Percentiles rank a stretch among this genome's conserved stretches.
phyloP scores from a whole-genome alignment of 2,888 invertebrate species.

The Autographa gamma region DNA sequence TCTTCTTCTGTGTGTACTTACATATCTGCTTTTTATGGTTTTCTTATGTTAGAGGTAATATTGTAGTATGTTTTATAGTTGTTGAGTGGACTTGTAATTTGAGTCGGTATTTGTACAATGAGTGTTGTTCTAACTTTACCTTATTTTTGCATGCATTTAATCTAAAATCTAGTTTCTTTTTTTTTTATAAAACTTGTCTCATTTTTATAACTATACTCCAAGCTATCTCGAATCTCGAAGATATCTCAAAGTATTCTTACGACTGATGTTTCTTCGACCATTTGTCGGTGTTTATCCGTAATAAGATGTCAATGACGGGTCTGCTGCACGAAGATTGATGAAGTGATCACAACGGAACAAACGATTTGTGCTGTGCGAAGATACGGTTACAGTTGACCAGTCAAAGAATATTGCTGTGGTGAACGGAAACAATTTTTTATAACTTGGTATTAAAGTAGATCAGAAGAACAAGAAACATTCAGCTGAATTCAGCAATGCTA shows the following conservation, averaged over 20 bases:
- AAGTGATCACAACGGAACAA: constrained; percentile 45
- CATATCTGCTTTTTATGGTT: background rate
- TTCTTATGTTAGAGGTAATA: constrained; percentile 29
- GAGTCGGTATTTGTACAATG: too few species aligned
- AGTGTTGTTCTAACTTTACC: too few species aligned
- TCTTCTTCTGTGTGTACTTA: constrained; percentile 23
- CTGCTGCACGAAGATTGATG: constrained; percentile 66
- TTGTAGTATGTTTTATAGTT: constrained; percentile 25
- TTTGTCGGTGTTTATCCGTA: constrained; percentile 62
- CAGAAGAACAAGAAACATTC: too few species aligned
- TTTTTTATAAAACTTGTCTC: too few species aligned
- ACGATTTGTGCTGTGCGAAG: constrained; percentile 27
- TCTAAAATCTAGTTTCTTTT: too few species aligned
- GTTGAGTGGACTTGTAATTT: too few species aligned
- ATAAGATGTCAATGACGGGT: constrained; percentile 69
- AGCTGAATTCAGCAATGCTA: too few species aligned
- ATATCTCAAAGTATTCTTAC: background rate
- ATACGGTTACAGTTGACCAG: constrained; percentile 14
- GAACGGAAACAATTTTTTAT: too few species aligned
- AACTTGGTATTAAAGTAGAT: too few species aligned
- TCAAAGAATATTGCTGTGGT: background rate
- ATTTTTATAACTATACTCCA: too few species aligned
- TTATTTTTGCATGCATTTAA: too few species aligned
- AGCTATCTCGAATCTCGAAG: background rate
- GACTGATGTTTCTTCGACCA: constrained; percentile 33